Conservation (phyloP, 1,140 invertebrate species). For the Drosophila insularis region DNA sequence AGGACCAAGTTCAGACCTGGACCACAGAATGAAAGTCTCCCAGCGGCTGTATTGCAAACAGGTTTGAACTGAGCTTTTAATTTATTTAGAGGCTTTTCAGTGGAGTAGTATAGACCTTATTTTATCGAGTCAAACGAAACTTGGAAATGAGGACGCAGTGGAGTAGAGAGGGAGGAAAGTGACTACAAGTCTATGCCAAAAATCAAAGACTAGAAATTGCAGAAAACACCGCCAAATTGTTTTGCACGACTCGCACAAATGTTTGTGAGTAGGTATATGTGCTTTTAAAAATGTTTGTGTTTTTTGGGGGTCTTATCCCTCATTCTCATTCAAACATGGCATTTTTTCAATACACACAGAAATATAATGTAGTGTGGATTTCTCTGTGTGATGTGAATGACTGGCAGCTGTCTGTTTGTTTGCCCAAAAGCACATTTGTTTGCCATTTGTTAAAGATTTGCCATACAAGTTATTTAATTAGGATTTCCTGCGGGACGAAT, state of each 20-base stretch:
- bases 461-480: conserved; percentile 77
- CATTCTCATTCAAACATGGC: conserved; percentile 31
- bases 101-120: conserved; percentile 15
- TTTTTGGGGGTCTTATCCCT: conserved; percentile 19
- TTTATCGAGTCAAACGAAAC: conserved; percentile 9
- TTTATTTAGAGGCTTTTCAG: conserved; percentile 41
- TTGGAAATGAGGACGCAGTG: background rate
- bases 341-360: conserved; percentile 59
- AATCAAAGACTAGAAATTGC: conserved; percentile 64
- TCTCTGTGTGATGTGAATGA: conserved; percentile 16
- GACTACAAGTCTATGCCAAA: conserved; percentile 29
- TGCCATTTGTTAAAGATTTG: conserved; percentile 66
- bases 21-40: conserved; percentile 18
- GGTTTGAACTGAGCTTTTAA: conserved; percentile 39
- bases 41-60: conserved; percentile 31
- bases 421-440: conserved; percentile 20
- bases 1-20: background rate
- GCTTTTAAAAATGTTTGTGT: conserved; percentile 16
- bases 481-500: conserved; percentile 68
- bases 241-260: conserved; percentile 41
- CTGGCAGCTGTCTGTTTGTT: conserved; percentile 12
- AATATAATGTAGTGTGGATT: conserved; percentile 19
- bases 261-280: conserved; percentile 5
- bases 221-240: conserved; percentile 53
- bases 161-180: background rate